Evolutionary conservation across 1,140 invertebrate species (phyloP).

Genomic region (Heliconius himera): DNA sequence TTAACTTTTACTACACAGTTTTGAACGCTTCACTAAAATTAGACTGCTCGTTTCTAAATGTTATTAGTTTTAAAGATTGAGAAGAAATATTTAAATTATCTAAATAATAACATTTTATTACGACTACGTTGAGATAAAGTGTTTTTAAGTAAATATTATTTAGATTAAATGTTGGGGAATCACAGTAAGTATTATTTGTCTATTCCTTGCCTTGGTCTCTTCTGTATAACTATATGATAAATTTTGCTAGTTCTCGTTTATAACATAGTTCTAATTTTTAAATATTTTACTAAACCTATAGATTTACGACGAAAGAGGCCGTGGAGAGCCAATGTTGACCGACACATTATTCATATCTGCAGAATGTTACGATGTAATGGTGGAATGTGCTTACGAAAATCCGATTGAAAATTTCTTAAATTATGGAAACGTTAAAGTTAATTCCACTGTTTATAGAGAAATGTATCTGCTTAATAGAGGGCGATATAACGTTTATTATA

Average conservation of each 20-base stretch:
- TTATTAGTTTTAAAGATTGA: too few relatives aligned
- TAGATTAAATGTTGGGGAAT: too few relatives aligned
- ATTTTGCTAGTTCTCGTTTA: too few relatives aligned
- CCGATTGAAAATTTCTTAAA: conserved; percentile 62
- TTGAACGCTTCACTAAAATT: not conserved
- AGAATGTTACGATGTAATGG: conserved; percentile 76
- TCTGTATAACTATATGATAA: too few relatives aligned
- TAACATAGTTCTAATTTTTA: not conserved
- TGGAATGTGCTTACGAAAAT: conserved; percentile 70
- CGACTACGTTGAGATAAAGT: too few relatives aligned
- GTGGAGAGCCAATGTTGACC: conserved; percentile 67
- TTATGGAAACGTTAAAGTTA: conserved; percentile 76
- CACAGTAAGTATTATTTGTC: too few relatives aligned
- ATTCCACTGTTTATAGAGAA: conserved; percentile 60
- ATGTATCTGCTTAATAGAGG: conserved; percentile 72
- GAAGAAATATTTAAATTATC: too few relatives aligned
- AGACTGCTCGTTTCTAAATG: not conserved
- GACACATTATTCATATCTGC: conserved; percentile 64
- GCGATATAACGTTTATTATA: conserved; percentile 74
- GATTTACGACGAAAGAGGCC: conserved; percentile 70
- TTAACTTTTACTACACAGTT: conserved; percentile 6
- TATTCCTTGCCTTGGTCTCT: too few relatives aligned
- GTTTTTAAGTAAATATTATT: too few relatives aligned
- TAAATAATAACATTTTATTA: too few relatives aligned
- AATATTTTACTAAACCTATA: conserved; percentile 37